Conservation (phyloP, 1,140 invertebrate genomes). For the Antheraea pernyi region DNA sequence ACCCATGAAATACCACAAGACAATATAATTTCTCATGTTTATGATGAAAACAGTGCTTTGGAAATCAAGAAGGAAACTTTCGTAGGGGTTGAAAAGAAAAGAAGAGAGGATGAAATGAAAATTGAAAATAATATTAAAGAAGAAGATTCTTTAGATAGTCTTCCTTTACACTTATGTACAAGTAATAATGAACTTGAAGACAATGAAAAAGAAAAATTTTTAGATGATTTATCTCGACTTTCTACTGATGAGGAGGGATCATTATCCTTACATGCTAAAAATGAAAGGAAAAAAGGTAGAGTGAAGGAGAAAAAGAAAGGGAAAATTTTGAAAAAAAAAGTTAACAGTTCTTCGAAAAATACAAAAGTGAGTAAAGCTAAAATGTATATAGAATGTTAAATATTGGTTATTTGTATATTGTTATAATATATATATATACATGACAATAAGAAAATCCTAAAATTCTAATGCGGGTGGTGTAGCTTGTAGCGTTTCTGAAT, state of each 20-base stretch:
- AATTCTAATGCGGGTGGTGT: too few species aligned
- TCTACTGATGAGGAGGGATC: neutral
- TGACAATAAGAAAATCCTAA: too few species aligned
- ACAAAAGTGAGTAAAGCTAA: neutral
- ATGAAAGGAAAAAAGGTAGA: conserved; percentile 5
- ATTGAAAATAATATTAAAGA: conserved; percentile 12
- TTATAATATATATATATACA: too few species aligned
- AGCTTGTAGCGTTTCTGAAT: too few species aligned
- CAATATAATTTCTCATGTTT: neutral
- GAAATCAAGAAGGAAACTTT: neutral
- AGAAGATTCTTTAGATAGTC: neutral
- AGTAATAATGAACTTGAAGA: too few species aligned
- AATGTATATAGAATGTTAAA: too few species aligned
- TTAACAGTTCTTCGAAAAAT: neutral
- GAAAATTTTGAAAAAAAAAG: neutral
- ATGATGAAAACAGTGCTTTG: neutral
- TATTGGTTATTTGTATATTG: too few species aligned
- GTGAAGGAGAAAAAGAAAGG: conserved; percentile 3
- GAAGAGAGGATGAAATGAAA: neutral
- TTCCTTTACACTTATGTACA: neutral
- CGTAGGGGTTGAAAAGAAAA: neutral
- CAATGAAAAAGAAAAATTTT: too few species aligned
- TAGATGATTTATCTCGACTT: too few species aligned
- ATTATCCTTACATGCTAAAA: conserved; percentile 7
- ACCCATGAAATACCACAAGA: conserved; percentile 7